Base-by-base conservation (phyloP, 2,888 invertebrate genomes). In the Periphyllus acericola region DNA sequence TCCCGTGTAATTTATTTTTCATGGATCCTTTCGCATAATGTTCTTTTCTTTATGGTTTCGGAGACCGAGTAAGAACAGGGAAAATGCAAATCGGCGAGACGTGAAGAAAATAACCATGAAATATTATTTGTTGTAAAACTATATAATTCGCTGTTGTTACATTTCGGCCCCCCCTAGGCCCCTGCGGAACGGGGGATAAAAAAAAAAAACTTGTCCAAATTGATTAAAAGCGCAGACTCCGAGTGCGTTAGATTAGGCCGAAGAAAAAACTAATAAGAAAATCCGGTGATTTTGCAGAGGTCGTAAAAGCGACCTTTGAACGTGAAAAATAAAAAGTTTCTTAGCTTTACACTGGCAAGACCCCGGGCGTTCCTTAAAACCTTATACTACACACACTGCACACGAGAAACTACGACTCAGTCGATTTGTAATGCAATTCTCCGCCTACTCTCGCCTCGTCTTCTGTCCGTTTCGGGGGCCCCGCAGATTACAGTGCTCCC, bases 371-470 rank as follows among this genome's bases (percentile, higher is more conserved):
- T 85, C 68, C 86, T 79, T 75, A 60, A 83, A 74, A 83, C 74
- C 83, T 75, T 71, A 84, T 11, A 36, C 36, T 36, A 36, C 14
- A 46, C 29, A 68, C 84, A 85, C 78, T 29, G 32, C 52, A 52
- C 52, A 74, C 72, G 36, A 32, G 85, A 85, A 79, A 85, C n/a
- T n/a, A n/a, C 72, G 72, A 36, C 80, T 80, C 72, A 55, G 86
- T 86, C 86, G 86, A 86, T 86, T 86, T 86, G 86, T 86, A 86
- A 86, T 60, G 86, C 80, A 86, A 86, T 86, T 86, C 86, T 60
- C 80, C 72, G 34, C 25, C 72, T 40, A 9, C 83, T 55, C 40
- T 78, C 25, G 46, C 46, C 68, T 66, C 40, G 2, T 60, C 29
- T 8, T n/a, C 75, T 29, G 40, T 66, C 66, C 83, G 46, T 76